A percentile compares a stretch with the other conserved stretches of the same genome.
phyloP scores from a whole-genome alignment of 2,113 vertebrate species.

The Ameiurus melas region DNA sequence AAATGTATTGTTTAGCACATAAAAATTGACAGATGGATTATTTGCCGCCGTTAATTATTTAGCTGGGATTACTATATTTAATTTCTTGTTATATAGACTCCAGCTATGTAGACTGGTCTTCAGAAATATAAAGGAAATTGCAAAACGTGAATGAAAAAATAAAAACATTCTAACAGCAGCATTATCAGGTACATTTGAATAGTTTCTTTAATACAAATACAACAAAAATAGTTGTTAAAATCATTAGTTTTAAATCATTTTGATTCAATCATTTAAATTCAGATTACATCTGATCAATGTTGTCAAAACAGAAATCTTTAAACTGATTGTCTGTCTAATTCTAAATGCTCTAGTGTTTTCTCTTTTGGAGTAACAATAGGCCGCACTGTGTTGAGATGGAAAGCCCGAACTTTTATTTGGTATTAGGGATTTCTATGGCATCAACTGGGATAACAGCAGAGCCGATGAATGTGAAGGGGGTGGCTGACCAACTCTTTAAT shows the following conservation, averaged over 20 bases:
- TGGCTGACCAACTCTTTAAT: conserved; percentile 55
- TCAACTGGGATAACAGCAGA: conserved; percentile 50
- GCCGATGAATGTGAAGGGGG: conserved; percentile 50
- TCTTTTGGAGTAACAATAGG: conserved; percentile 36
- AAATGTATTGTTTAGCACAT: neutral
- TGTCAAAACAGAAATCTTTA: neutral
- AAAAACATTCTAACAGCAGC: neutral
- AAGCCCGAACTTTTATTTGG: conserved; percentile 53
- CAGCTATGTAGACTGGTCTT: neutral
- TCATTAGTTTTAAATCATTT: neutral
- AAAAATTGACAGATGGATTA: neutral
- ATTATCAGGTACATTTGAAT: neutral
- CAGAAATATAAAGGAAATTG: neutral
- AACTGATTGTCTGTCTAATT: neutral
- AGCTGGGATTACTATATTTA: neutral
- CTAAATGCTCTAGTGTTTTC: conserved; percentile 44
- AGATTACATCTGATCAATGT: neutral
- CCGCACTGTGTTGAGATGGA: conserved; percentile 41
- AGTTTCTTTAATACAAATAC: neutral
- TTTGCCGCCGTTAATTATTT: neutral
- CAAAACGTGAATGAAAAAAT: neutral
- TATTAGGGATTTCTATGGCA: conserved; percentile 51
- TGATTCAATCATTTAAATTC: neutral
- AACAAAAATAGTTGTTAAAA: too few species aligned
- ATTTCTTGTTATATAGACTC: neutral